These are phyloP conservation scores for Pitta sordida DNA, from an alignment of 2,113 vertebrate genomes.

Conservation along the genomic window DNA sequence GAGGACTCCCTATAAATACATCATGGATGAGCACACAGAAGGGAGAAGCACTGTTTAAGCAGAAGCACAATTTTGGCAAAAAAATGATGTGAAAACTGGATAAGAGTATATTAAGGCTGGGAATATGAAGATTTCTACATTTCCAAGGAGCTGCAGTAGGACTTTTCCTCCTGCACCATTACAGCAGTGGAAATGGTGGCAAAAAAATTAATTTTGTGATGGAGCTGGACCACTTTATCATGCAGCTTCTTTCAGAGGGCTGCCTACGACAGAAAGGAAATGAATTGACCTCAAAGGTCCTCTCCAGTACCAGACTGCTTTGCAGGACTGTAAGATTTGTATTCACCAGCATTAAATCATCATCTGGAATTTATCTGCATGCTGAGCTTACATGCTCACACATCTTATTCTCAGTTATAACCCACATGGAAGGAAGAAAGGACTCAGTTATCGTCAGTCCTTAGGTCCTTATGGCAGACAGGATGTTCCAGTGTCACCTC, in stretches of 20 bases:
- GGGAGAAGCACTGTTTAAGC: constrained; percentile 29
- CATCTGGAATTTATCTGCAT: neutral
- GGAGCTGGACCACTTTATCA: neutral
- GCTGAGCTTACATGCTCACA: neutral
- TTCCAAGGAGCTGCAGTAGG: constrained; percentile 12
- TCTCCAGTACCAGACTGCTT: neutral
- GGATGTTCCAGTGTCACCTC: neutral
- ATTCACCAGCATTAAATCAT: constrained; percentile 6
- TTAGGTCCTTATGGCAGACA: neutral
- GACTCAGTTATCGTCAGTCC: neutral
- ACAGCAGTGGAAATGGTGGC: neutral
- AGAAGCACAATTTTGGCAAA: constrained; percentile 34
- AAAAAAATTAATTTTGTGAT: constrained; percentile 7
- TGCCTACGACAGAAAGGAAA: constrained; percentile 5
- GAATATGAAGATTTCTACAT: constrained; percentile 22
- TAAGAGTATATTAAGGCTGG: neutral
- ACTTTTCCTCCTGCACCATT: constrained; percentile 7
- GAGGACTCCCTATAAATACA: constrained; percentile 57
- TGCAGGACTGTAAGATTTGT: neutral
- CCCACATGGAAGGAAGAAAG: neutral
- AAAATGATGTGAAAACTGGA: constrained; percentile 4
- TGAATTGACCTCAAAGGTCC: constrained; percentile 26
- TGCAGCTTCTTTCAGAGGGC: neutral
- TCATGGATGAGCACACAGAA: constrained; percentile 24
- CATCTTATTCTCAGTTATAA: neutral